A percentile compares a stretch with the other conserved stretches of the same genome.
These are phyloP conservation scores for Ceratina japonica DNA, from an alignment of 1,140 invertebrate genomes.

Conservation along the genomic window DNA sequence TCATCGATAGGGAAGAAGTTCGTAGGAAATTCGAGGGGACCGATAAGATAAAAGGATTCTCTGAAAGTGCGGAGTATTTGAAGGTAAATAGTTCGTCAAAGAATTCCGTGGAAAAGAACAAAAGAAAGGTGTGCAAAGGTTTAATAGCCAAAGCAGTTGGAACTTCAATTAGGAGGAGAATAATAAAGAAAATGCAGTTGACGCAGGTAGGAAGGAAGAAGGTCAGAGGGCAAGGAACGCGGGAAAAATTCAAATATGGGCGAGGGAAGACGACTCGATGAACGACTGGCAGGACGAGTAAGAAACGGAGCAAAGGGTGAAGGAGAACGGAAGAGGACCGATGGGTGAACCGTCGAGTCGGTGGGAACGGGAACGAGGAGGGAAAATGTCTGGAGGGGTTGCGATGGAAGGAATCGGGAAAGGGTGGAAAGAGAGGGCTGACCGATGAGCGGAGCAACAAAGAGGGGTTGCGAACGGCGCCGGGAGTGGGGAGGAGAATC, in stretches of 20 bases:
- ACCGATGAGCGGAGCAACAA: conserved; percentile 1
- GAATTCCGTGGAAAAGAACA: neutral
- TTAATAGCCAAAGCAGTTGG: neutral
- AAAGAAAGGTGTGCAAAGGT: neutral
- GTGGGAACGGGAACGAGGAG: neutral
- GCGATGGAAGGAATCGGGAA: conserved; percentile 25
- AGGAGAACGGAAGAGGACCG: conserved; percentile 18
- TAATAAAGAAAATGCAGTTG: neutral
- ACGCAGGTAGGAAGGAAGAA: neutral
- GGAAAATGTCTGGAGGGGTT: neutral
- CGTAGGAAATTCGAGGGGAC: neutral
- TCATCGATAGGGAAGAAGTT: no score
- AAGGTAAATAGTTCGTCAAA: neutral
- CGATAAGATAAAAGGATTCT: neutral
- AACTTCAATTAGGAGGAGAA: no score
- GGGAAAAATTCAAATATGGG: conserved; percentile 4
- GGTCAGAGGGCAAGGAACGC: neutral
- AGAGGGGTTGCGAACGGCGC: conserved; percentile 10
- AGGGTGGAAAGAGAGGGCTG: conserved; percentile 23
- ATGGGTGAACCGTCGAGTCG: neutral
- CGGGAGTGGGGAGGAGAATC: conserved; percentile 43
- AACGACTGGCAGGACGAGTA: neutral
- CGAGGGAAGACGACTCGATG: conserved; percentile 20
- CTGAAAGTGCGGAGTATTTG: neutral
- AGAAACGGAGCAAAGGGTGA: conserved; percentile 22